Evolutionary conservation across 2,797 vertebrate species (phyloP), one percentile per base, ranked within the genome.

Genomic region (Rhadinocentrus ornatus): DNA sequence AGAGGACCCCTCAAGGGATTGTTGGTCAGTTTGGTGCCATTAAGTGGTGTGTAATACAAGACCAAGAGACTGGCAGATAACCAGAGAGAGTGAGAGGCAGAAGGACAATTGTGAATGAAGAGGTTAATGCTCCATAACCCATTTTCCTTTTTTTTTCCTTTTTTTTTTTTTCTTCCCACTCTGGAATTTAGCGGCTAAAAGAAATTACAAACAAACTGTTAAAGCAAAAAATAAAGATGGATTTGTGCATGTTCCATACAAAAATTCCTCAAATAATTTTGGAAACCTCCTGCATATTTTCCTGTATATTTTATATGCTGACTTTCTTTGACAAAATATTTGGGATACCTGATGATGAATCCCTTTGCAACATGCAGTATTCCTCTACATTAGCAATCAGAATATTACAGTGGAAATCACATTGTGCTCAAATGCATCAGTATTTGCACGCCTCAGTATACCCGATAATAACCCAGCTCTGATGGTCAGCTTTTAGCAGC

Each of bases 1-100:
- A 35, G 73, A 78, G 69, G 71, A 70, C 0, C 68, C 81, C 86
- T 88, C 77, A 60, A 72, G 86, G 87, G 90, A 91, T 66, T 9
- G 53, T 72, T 78, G 88, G 87, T 84, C 88, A 87, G 86, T 86
- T 87, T 87, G 85, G 80, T 90, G 83, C 91, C 88, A 87, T 92
- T 90, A 90, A 88, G 84, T 31, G 71, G 66, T 78, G 82, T 88
- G 86, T 92, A 91, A 93, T 83, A 90, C 87, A 88, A 91, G 86
- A 86, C 81, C 4, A 73, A 73, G 76, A 64, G 55, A 69, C 64
- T 69, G 54, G 74, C 56, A 54, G 15, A 62, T 58, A 70, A 58
- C 62, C 53, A 79, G 54, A 60, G 46, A 69, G 64, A 67, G 22
- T 35, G 29, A 57, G 20, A 46, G 37, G 24, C 35, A 24, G 59